Evolutionary conservation across 2,888 invertebrate genomes (phyloP), one percentile per base, ranked within the genome.

Genomic region (Gasteruption jaculator): DNA sequence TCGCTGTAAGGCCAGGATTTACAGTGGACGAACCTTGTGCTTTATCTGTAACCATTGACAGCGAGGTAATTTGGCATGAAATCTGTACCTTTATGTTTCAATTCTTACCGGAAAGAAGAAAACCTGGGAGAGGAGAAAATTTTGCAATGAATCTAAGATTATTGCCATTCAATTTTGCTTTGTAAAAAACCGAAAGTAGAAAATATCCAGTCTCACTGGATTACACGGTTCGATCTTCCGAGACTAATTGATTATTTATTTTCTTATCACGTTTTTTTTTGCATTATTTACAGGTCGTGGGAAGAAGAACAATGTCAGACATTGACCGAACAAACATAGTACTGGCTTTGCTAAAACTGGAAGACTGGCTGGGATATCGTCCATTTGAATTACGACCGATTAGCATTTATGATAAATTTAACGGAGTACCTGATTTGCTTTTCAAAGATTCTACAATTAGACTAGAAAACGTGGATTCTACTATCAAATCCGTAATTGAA

Each of bases 361-460:
- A 79, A 48, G 46, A 63, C 1, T 74, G 73, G 64, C 75, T 80
- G 58, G 79, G 79, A 1, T 76, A 76, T 69, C 61, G 64, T 38
- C 35, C 68, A 63, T 0, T 73, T 67, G 0, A 46, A 43, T 0
- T 54, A 55, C 14, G 61, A 48, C 39, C 76, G 66, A 37, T 73
- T 73, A 57, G 74, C 74, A 55, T 83, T 26, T 84, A 78, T 60
- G 78, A 80, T 0, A 66, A 74, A 0, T 82, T 81, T 63, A 74
- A 78, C 44, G 71, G 73, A 1, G 61, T 58, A 5, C 62, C 54
- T 19, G 71, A 83, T 58, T 65, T 84, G 5, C 63, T 85, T 0
- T 83, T 83, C 71, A 81, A 79, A 66, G 78, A 81, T 50, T 76
- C 80, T 0, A 79, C 80, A 0, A 73, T 76, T 1, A 80, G 79